These are phyloP conservation scores for Hybos culiciformis DNA, from an alignment of 2,888 invertebrate genomes.

Conservation along the genomic window DNA sequence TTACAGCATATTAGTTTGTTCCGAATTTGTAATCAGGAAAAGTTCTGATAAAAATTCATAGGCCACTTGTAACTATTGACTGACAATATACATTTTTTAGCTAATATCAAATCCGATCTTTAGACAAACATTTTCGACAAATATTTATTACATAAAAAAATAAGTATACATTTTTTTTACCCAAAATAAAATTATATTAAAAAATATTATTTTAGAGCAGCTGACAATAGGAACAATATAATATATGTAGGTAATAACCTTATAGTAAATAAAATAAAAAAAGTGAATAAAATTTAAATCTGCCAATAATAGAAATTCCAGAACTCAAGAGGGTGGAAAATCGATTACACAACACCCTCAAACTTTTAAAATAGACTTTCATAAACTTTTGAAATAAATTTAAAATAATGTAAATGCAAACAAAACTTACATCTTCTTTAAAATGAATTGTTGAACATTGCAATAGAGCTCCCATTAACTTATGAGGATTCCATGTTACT, in stretches of 20 bases:
- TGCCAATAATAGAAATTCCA: neutral
- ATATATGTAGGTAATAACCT: neutral
- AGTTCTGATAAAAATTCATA: no score
- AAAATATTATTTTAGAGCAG: no score
- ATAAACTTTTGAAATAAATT: neutral
- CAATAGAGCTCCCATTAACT: slow-evolving; percentile 90
- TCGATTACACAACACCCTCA: neutral
- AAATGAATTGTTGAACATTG: slow-evolving; percentile 97
- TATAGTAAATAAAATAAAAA: neutral
- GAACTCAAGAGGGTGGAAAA: slow-evolving; percentile 1
- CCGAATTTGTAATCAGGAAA: no score
- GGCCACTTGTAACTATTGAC: no score
- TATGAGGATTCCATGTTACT: slow-evolving; percentile 99
- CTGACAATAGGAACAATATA: neutral
- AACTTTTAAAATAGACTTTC: neutral
- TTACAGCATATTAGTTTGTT: no score
- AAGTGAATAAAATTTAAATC: neutral
- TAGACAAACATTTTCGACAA: no score
- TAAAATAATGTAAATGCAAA: neutral
- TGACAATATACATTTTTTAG: no score
- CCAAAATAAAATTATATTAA: no score
- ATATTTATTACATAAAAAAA: no score
- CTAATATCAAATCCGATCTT: no score
- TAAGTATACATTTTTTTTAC: no score
- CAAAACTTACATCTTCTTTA: slow-evolving; percentile 75